Evolutionary conservation across 2,113 vertebrate species (phyloP).

Genomic region (Ophiodon elongatus): DNA sequence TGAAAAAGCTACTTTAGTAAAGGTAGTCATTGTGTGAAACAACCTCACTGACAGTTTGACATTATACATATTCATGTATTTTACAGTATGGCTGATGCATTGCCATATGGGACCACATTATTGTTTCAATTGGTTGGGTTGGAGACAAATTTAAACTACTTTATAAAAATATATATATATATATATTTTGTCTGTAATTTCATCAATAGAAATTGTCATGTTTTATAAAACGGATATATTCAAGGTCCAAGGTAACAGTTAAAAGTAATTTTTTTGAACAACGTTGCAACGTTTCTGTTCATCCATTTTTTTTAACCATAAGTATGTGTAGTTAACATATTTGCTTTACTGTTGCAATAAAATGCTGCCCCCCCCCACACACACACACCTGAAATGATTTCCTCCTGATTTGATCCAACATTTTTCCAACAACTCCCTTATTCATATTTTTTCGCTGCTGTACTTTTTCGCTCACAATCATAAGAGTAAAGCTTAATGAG

Average conservation of each 20-base stretch:
- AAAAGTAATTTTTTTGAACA: background rate
- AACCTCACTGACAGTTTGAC: background rate
- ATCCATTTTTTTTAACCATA: background rate
- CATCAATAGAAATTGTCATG: background rate
- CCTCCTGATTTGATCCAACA: constrained; percentile 3
- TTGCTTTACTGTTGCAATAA: constrained; percentile 3
- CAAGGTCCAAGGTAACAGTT: background rate
- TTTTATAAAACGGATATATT: background rate
- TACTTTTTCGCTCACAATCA: constrained; percentile 40
- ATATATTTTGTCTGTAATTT: background rate
- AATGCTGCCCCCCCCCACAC: background rate
- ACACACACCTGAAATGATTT: background rate
- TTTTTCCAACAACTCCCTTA: constrained; percentile 24
- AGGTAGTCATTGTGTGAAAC: background rate
- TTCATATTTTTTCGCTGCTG: constrained; percentile 34
- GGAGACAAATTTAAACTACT: background rate
- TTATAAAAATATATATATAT: no score
- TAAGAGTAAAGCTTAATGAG: constrained; percentile 68
- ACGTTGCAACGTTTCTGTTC: background rate
- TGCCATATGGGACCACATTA: background rate
- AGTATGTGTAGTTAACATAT: background rate
- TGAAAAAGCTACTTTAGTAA: background rate
- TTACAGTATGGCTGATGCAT: background rate
- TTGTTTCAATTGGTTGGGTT: background rate
- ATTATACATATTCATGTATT: background rate